A percentile compares a stretch with the other conserved stretches of the same genome.
Evolutionary conservation across 92 coral and sea anemone genomes (phyloP).

Genomic region (Chrysogorgia sp.): DNA sequence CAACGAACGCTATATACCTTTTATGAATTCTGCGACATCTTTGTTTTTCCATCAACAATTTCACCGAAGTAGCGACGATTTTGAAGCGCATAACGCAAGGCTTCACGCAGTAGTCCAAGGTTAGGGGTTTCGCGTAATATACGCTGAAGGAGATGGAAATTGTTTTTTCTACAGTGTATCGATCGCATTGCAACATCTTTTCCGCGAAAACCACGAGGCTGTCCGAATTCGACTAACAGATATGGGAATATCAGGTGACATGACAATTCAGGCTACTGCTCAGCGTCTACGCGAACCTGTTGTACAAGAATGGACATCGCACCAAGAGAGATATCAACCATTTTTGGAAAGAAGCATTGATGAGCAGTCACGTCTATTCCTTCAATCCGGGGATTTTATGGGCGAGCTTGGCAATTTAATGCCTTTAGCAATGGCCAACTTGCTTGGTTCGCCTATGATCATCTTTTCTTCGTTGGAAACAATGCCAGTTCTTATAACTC

Average conservation of each 20-base stretch:
- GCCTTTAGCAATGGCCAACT: slow-evolving; percentile 74
- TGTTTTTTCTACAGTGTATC: slow-evolving; percentile 64
- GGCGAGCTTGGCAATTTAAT: slow-evolving; percentile 64
- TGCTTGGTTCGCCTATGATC: slow-evolving; percentile 60
- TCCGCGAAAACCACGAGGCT: slow-evolving; percentile 41
- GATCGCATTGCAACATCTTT: slow-evolving; percentile 21
- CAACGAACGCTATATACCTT: slow-evolving; percentile 4
- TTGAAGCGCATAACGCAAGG: not conserved
- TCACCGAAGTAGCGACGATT: not conserved
- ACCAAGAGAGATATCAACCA: slow-evolving; percentile 60
- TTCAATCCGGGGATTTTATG: slow-evolving; percentile 64
- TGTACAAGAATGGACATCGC: slow-evolving; percentile 60
- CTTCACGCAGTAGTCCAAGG: slow-evolving; percentile 24
- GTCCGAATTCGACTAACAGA: slow-evolving; percentile 5
- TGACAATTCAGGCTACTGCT: not conserved
- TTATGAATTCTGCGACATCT: slow-evolving; percentile 14
- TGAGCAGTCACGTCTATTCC: slow-evolving; percentile 53
- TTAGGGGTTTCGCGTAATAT: slow-evolving; percentile 6
- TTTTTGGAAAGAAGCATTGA: slow-evolving; percentile 46
- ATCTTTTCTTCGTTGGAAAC: slow-evolving; percentile 59
- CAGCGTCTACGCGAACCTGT: slow-evolving; percentile 41
- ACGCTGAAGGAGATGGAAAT: slow-evolving; percentile 48
- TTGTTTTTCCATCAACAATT: not conserved
- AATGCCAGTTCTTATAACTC: slow-evolving; percentile 63
- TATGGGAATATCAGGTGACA: not conserved